phyloP scores from a whole-genome alignment of 2,113 vertebrate genomes.

The Ovis canadensis region DNA sequence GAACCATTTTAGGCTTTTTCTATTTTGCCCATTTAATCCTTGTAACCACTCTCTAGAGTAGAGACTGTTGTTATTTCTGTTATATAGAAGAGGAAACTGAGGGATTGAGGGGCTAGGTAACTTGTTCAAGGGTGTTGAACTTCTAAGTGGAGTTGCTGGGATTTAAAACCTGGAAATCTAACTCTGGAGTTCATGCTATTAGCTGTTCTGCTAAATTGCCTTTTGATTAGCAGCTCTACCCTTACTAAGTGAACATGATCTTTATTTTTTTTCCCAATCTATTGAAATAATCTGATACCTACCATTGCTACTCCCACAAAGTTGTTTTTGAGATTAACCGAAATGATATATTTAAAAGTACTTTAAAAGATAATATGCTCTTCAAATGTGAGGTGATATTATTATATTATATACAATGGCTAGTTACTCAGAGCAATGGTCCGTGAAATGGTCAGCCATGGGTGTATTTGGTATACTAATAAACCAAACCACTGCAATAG shows the following conservation, averaged over 20 bases:
- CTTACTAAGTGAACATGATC: not conserved
- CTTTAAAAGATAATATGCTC: slow-evolving; percentile 54
- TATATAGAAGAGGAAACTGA: not conserved
- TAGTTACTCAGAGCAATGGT: slow-evolving; percentile 49
- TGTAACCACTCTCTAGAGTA: not conserved
- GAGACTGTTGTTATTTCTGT: not conserved
- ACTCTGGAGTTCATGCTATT: not conserved
- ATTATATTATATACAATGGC: slow-evolving; percentile 45
- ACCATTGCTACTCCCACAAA: not conserved
- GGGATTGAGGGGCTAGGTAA: not conserved
- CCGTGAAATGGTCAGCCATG: slow-evolving; percentile 59
- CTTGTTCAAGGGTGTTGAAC: not conserved
- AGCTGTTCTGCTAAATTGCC: not conserved
- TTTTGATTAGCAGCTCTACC: not conserved
- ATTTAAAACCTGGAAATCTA: not conserved
- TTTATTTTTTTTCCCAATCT: not conserved
- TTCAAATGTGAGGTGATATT: slow-evolving; percentile 27
- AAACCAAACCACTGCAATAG: slow-evolving; percentile 20
- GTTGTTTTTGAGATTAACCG: slow-evolving; percentile 46
- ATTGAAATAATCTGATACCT: slow-evolving; percentile 9
- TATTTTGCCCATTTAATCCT: not conserved
- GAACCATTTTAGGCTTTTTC: not conserved
- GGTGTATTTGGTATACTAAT: slow-evolving; percentile 32
- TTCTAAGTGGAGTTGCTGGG: not conserved
- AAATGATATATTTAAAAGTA: slow-evolving; percentile 49